Percentiles rank a stretch among this genome's conserved stretches.
Evolutionary conservation across 2,113 vertebrate genomes (phyloP).

Genomic region (Dromaius novaehollandiae): DNA sequence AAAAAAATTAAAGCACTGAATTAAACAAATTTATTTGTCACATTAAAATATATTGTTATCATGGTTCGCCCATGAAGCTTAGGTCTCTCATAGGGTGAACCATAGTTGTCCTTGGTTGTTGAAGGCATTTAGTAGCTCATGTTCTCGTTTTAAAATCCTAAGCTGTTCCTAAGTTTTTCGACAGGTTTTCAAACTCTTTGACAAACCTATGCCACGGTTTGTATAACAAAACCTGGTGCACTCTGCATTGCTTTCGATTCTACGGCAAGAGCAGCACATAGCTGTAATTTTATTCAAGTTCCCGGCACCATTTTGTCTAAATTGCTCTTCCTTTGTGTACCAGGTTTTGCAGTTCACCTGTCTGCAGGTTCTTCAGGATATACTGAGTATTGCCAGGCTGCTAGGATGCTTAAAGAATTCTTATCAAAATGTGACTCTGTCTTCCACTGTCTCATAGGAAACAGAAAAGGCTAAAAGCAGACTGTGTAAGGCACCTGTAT

Average conservation of each 20-base stretch:
- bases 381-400: background rate
- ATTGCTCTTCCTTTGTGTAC: background rate
- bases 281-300: conserved; percentile 19
- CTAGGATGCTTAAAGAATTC: background rate
- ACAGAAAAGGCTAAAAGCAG: background rate
- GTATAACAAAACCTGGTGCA: background rate
- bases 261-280: background rate
- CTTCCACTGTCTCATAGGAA: background rate
- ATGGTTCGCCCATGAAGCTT: background rate
- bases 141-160: background rate
- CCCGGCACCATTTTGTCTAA: conserved; percentile 9
- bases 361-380: background rate
- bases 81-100: background rate
- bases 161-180: background rate
- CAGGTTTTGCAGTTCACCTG: background rate
- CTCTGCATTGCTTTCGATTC: background rate
- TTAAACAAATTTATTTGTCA: rapidly evolving
- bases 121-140: background rate
- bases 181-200: background rate
- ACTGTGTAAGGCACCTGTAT: background rate
- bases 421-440: background rate
- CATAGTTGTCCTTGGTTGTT: background rate
- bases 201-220: background rate
- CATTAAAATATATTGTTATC: background rate
- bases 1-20: background rate